Evolutionary conservation across 2,797 vertebrate genomes (phyloP).

Genomic region (Parauchenoglanis ngamensis): DNA sequence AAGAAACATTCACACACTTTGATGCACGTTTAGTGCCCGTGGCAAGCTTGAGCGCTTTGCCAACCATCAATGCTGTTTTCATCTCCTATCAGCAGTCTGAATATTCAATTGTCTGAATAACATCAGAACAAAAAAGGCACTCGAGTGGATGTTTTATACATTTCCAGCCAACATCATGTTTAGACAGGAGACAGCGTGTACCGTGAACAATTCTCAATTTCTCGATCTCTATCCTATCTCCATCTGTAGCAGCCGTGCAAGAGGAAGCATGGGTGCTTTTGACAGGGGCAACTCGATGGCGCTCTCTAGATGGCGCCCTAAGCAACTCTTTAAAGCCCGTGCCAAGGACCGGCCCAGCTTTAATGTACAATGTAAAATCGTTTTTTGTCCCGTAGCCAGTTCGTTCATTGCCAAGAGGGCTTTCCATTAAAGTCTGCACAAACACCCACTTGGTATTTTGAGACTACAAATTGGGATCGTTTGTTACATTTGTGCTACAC

Average conservation of each 20-base stretch:
- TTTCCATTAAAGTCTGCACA: constrained; percentile 14
- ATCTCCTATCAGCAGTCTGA: not conserved
- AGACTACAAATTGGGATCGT: not conserved
- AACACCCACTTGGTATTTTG: constrained; percentile 11
- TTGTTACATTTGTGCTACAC: constrained; percentile 9
- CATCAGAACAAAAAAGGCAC: not conserved
- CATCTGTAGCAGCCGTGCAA: not conserved
- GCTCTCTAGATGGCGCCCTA: constrained; percentile 17
- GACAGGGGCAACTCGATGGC: not conserved
- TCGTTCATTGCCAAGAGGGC: not conserved
- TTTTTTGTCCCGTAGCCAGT: not conserved
- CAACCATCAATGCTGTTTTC: not conserved
- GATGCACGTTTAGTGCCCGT: not conserved
- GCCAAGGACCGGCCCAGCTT: not conserved
- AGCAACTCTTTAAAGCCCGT: not conserved
- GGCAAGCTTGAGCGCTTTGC: not conserved
- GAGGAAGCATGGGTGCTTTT: not conserved
- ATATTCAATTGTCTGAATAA: not conserved
- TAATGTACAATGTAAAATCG: not conserved
- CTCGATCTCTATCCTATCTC: too few species aligned
- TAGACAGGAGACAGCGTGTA: not conserved
- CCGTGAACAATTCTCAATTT: not conserved
- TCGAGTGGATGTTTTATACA: not conserved
- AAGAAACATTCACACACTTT: not conserved
- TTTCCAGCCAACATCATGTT: not conserved